These are phyloP conservation scores for Cheilosia pagana DNA, from an alignment of 2,888 invertebrate species.

Conservation along the genomic window DNA sequence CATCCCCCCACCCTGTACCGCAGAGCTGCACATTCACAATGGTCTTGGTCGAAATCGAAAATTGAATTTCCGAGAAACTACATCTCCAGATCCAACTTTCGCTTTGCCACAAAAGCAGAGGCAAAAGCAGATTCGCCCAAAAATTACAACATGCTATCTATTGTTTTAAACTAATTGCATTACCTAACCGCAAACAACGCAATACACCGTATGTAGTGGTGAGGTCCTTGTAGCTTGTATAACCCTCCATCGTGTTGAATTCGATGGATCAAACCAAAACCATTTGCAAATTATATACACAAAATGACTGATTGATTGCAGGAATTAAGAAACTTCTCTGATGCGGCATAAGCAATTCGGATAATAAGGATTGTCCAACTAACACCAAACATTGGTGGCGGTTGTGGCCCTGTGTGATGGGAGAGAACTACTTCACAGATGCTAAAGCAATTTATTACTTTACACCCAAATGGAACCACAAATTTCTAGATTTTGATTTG, in stretches of 20 bases:
- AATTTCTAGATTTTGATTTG: constrained; percentile 19
- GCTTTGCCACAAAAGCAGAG: constrained; percentile 27
- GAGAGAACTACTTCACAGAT: constrained; percentile 62
- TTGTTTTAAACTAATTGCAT: constrained; percentile 70
- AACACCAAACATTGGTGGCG: background rate
- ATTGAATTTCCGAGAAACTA: constrained; percentile 35
- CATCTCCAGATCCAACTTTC: constrained; percentile 21
- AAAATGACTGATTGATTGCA: constrained; percentile 70
- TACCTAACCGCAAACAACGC: constrained; percentile 55
- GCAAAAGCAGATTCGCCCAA: constrained; percentile 9
- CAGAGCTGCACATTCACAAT: constrained; percentile 19
- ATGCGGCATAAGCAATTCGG: constrained; percentile 20
- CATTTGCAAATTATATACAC: constrained; percentile 65
- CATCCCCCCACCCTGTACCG: background rate
- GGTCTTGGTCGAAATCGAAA: constrained; percentile 15
- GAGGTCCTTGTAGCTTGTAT: background rate
- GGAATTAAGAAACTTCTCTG: constrained; percentile 35
- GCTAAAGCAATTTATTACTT: constrained; percentile 60
- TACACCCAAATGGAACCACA: constrained; percentile 32
- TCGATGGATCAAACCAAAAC: constrained; percentile 33
- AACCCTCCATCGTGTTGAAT: constrained; percentile 21
- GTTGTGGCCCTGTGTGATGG: constrained; percentile 9
- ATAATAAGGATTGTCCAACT: constrained; percentile 35
- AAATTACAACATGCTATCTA: constrained; percentile 40
- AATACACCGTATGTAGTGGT: constrained; percentile 14